Conservation (phyloP, 37 sponge, comb jelly and placozoan species). For the Geodia barretti region DNA sequence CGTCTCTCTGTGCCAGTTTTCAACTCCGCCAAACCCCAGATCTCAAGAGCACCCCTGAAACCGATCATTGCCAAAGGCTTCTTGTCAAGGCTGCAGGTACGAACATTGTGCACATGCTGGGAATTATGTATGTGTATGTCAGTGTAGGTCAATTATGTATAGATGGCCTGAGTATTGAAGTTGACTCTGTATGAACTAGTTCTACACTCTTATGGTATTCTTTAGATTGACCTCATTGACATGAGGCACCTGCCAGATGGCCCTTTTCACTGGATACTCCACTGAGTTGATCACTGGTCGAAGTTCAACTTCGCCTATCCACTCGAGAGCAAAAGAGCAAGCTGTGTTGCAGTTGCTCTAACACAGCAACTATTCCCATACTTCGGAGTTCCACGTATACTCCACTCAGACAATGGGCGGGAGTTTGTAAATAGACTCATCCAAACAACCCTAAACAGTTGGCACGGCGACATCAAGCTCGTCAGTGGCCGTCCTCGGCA, state of each 20-base stretch:
- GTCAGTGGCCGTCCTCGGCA: conserved; percentile 52
- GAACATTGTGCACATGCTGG: too few species aligned
- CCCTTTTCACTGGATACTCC: conserved; percentile 33
- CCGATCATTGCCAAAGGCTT: conserved; percentile 41
- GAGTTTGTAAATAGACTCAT: conserved; percentile 35
- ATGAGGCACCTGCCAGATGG: conserved; percentile 44
- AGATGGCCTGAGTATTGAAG: too few species aligned
- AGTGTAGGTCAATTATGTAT: too few species aligned
- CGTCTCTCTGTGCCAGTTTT: conserved; percentile 24
- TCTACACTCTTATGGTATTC: too few species aligned
- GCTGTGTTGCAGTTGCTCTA: conserved; percentile 12
- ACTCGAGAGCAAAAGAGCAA: conserved; percentile 7
- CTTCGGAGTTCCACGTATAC: conserved; percentile 41
- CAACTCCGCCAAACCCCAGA: conserved; percentile 30
- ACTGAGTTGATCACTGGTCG: conserved; percentile 46
- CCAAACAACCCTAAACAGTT: not conserved
- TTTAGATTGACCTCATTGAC: conserved; percentile 40
- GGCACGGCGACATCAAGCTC: conserved; percentile 23
- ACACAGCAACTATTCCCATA: conserved; percentile 15
- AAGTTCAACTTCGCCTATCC: conserved; percentile 51
- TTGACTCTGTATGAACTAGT: too few species aligned
- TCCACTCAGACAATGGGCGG: conserved; percentile 37
- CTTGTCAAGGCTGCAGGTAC: conserved; percentile 36
- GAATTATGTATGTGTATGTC: too few species aligned
- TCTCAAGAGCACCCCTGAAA: conserved; percentile 35